A percentile compares a stretch with the other conserved stretches of the same genome.
phyloP scores from a whole-genome alignment of 2,888 invertebrate species.

The Cosmia trapezina region DNA sequence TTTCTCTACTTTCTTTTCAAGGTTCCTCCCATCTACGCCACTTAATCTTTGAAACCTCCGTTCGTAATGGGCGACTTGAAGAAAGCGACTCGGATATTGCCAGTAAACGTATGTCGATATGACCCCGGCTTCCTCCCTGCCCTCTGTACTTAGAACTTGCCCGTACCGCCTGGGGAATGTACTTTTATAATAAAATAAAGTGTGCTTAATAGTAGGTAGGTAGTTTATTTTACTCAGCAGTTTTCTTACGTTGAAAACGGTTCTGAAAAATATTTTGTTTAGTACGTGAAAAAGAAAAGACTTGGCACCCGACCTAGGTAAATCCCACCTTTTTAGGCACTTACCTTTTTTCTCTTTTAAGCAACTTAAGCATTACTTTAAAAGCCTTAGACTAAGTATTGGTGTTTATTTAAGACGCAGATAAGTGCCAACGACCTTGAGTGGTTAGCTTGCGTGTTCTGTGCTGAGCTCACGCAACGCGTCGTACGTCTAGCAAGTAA shows the following conservation, averaged over 20 bases:
- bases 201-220: slow-evolving; percentile 56
- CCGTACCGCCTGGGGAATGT: slow-evolving; percentile 61
- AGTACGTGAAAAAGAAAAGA: slow-evolving; percentile 1
- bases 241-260: slow-evolving; percentile 46
- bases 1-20: slow-evolving; percentile 25
- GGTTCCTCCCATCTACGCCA: slow-evolving; percentile 24
- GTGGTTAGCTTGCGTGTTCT: too few relatives aligned
- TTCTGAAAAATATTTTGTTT: slow-evolving; percentile 26
- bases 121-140: slow-evolving; percentile 64
- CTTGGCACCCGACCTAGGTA: background rate
- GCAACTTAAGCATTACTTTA: background rate
- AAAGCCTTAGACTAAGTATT: too few relatives aligned
- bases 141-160: slow-evolving; percentile 69
- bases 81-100: slow-evolving; percentile 79
- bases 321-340: background rate
- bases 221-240: slow-evolving; percentile 46
- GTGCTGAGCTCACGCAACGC: too few relatives aligned
- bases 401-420: too few relatives aligned
- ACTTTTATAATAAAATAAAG: slow-evolving; percentile 64
- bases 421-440: too few relatives aligned
- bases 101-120: slow-evolving; percentile 81
- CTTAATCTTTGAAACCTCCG: slow-evolving; percentile 69
- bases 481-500: too few relatives aligned
- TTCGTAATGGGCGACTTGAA: slow-evolving; percentile 76
- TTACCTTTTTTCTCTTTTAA: background rate